A percentile compares a stretch with the other conserved stretches of the same genome.
Evolutionary conservation across 1,140 invertebrate genomes (phyloP).

Genomic region (Globodera rostochiensis): DNA sequence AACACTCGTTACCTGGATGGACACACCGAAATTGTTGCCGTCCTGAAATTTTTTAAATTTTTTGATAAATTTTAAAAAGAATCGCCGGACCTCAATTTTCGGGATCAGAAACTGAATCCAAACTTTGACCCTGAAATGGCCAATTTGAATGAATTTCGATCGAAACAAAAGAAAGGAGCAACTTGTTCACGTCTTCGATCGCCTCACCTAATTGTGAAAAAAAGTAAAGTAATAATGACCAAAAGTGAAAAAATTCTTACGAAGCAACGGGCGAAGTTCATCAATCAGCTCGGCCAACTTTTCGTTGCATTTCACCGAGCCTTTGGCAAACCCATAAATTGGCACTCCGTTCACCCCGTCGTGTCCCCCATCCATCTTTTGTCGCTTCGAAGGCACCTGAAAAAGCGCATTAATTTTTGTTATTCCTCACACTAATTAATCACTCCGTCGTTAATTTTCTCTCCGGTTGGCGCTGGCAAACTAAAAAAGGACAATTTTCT

Average conservation of each 20-base stretch:
- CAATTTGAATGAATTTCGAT: neutral
- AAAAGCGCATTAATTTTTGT: conserved; percentile 11
- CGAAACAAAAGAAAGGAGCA: neutral
- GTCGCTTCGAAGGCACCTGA: neutral
- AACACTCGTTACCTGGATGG: conserved; percentile 71
- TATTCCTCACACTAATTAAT: neutral
- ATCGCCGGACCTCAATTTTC: conserved; percentile 78
- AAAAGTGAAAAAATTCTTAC: conserved; percentile 70
- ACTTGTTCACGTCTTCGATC: conserved; percentile 73
- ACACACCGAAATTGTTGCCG: conserved; percentile 97
- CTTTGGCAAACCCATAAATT: conserved; percentile 76
- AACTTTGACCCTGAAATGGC: conserved; percentile 92
- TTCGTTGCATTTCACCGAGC: conserved; percentile 81
- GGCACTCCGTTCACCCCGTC: conserved; percentile 27
- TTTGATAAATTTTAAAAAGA: conserved; percentile 37
- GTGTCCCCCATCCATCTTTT: neutral
- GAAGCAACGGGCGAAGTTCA: conserved; percentile 87
- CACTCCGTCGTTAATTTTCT: neutral
- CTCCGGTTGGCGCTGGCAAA: conserved; percentile 24
- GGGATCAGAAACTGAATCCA: conserved; percentile 98
- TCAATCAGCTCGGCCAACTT: conserved; percentile 82
- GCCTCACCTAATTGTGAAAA: conserved; percentile 21
- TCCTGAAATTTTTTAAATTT: conserved; percentile 76
- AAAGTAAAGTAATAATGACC: neutral
- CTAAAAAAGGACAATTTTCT: conserved; percentile 15